These are phyloP conservation scores for Melanotaenia nigrans DNA, from an alignment of 2,797 vertebrate genomes.

Conservation along the genomic window DNA sequence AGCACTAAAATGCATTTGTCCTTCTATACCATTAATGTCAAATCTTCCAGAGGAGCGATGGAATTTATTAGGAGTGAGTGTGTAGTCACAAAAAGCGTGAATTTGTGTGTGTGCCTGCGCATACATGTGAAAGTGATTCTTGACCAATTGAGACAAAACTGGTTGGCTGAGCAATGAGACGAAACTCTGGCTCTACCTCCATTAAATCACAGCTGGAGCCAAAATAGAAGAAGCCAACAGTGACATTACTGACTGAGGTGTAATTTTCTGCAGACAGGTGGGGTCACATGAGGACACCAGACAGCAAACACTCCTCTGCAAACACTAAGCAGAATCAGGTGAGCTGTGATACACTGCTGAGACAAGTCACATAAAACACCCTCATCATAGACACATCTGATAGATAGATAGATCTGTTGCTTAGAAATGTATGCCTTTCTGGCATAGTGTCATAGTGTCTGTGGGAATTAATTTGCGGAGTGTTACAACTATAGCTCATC, in stretches of 20 bases:
- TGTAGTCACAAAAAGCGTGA: conserved; percentile 18
- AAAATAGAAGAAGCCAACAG: conserved; percentile 49
- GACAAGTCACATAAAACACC: conserved; percentile 47
- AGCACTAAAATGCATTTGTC: conserved; percentile 57
- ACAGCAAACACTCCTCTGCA: conserved; percentile 40
- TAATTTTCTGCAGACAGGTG: conserved; percentile 47
- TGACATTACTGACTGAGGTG: conserved; percentile 35
- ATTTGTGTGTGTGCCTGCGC: background rate
- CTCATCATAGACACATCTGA: conserved; percentile 11
- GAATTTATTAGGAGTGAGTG: conserved; percentile 47
- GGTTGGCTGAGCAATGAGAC: conserved; percentile 22
- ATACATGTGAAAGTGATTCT: conserved; percentile 3
- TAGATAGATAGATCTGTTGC: no score
- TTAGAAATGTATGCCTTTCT: no score
- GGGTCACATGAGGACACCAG: conserved; percentile 31
- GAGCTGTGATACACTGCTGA: conserved; percentile 42
- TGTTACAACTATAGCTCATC: conserved; percentile 27
- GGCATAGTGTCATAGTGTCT: conserved; percentile 23
- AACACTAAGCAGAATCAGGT: conserved; percentile 33
- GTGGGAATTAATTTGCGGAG: conserved; percentile 35
- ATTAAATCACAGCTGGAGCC: conserved; percentile 60
- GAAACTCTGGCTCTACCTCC: conserved; percentile 15
- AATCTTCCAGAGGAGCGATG: conserved; percentile 52
- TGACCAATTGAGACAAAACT: conserved; percentile 14
- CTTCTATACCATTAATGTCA: conserved; percentile 65